These are phyloP conservation scores for Xestia rhomboidea DNA, from an alignment of 2,888 invertebrate genomes.

Conservation along the genomic window DNA sequence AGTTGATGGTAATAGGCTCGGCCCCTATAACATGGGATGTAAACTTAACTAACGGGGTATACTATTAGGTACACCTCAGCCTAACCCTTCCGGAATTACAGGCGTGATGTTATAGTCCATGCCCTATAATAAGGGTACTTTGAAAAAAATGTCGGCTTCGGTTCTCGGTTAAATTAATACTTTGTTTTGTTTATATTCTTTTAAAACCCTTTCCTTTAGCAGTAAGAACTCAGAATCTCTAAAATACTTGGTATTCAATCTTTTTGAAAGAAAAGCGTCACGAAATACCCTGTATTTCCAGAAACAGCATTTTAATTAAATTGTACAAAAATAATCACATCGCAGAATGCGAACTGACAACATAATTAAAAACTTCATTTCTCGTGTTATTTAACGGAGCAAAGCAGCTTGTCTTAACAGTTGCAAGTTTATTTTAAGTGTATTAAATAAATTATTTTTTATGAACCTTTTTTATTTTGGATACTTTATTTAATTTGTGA, in stretches of 20 bases:
- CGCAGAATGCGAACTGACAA: conserved; percentile 36
- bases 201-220: background rate
- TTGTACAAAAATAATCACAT: conserved; percentile 29
- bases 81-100: too few relatives aligned
- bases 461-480: too few relatives aligned
- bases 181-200: background rate
- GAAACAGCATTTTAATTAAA: conserved; percentile 36
- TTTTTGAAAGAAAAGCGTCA: background rate
- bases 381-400: conserved; percentile 28
- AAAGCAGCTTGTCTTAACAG: conserved; percentile 29
- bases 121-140: too few relatives aligned
- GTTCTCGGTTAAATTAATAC: too few relatives aligned
- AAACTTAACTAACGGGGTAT: too few relatives aligned
- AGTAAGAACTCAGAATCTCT: too few relatives aligned
- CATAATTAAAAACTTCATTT: conserved; percentile 49
- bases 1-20: too few relatives aligned
- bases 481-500: too few relatives aligned
- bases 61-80: too few relatives aligned
- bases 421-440: conserved; percentile 14
- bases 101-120: too few relatives aligned
- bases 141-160: background rate
- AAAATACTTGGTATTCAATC: background rate
- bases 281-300: background rate
- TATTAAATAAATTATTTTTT: background rate
- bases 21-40: too few relatives aligned